Conservation (phyloP, 2,888 invertebrate species). For the Tolmerus cingulatus region DNA sequence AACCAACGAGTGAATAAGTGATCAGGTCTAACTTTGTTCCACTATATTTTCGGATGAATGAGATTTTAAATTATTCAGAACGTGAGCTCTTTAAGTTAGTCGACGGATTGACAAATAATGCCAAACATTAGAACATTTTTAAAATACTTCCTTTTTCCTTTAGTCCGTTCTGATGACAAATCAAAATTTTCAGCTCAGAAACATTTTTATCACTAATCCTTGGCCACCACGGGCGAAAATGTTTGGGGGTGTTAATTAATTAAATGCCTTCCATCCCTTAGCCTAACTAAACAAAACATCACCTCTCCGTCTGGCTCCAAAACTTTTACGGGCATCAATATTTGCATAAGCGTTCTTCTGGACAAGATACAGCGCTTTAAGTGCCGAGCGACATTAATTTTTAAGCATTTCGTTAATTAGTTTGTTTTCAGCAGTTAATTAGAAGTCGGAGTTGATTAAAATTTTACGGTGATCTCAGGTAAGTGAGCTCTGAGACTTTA, state of each 20-base stretch:
- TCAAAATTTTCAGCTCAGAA: not conserved
- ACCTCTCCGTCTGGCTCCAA: not conserved
- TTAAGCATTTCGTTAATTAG: constrained; percentile 40
- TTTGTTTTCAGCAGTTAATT: constrained; percentile 39
- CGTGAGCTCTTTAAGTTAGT: not conserved
- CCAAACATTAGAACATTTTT: not conserved
- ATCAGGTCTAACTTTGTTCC: not conserved
- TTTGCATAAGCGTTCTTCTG: constrained; percentile 38
- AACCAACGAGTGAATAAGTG: not conserved
- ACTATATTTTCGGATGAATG: not conserved
- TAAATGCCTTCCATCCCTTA: constrained; percentile 9
- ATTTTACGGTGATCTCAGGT: constrained; percentile 34
- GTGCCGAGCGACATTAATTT: constrained; percentile 31
- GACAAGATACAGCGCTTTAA: constrained; percentile 24
- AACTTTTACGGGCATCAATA: constrained; percentile 31
- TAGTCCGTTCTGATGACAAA: not conserved
- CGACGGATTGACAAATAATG: not conserved
- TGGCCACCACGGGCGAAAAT: not conserved
- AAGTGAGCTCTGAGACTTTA: constrained; percentile 25
- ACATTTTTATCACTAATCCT: constrained; percentile 7
- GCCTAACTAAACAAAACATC: constrained; percentile 35
- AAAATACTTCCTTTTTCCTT: not conserved
- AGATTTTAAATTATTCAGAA: not conserved
- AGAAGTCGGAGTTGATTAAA: constrained; percentile 38
- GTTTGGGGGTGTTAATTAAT: constrained; percentile 35